phyloP scores from a whole-genome alignment of 2,888 invertebrate genomes.

The Pyrgus malvae region DNA sequence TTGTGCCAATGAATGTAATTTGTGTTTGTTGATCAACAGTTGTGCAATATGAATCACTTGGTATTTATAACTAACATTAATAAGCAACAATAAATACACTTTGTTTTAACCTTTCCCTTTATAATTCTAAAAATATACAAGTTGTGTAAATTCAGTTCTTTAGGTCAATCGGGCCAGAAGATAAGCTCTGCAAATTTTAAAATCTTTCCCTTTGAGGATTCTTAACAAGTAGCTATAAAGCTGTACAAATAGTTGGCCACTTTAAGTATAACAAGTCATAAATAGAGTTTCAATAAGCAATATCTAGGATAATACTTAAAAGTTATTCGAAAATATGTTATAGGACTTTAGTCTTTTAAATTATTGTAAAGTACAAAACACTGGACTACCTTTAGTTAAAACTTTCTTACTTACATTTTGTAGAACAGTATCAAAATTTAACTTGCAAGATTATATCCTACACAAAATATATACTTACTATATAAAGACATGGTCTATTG shows the following conservation, averaged over 20 bases:
- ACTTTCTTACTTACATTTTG: conserved; percentile 28
- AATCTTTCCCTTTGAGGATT: conserved; percentile 33
- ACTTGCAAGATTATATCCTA: conserved; percentile 32
- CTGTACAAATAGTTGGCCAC: conserved; percentile 43
- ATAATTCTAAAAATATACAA: conserved; percentile 27
- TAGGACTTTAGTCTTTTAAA: conserved; percentile 34
- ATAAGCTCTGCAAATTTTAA: conserved; percentile 46
- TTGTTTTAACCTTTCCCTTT: conserved; percentile 28
- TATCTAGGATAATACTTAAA: conserved; percentile 17
- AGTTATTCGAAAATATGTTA: conserved; percentile 9
- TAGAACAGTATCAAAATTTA: conserved; percentile 39
- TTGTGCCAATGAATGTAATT: conserved; percentile 39
- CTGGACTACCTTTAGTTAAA: conserved; percentile 29
- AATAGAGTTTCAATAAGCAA: conserved; percentile 13
- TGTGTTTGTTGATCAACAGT: conserved; percentile 4
- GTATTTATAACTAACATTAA: conserved; percentile 27
- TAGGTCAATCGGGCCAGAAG: conserved; percentile 32
- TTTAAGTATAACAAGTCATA: conserved; percentile 23
- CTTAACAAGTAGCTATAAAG: conserved; percentile 1
- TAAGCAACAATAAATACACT: conserved; percentile 33
- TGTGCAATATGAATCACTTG: conserved; percentile 23
- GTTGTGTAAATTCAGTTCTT: conserved; percentile 33
- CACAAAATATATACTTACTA: conserved; percentile 21
- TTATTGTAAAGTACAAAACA: conserved; percentile 39
- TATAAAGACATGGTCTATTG: conserved; percentile 22